Conservation (phyloP, 2,797 vertebrate genomes). For the Phoebastria nigripes region DNA sequence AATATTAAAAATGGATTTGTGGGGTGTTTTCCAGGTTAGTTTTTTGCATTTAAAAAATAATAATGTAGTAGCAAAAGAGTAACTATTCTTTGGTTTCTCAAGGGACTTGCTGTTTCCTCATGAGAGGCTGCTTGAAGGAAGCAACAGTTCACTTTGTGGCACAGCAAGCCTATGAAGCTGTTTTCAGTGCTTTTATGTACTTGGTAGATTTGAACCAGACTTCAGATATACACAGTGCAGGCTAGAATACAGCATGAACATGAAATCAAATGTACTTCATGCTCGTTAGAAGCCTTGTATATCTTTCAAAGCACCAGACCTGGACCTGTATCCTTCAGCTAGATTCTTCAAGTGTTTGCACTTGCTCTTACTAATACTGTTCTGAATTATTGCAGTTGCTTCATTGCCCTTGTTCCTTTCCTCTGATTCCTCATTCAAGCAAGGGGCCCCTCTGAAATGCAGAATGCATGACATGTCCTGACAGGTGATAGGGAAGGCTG, state of each 20-base stretch:
- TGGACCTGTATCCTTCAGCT: not conserved
- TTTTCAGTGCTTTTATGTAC: not conserved
- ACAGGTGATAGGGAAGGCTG: not conserved
- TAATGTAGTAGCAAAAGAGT: not conserved
- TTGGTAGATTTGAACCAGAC: not conserved
- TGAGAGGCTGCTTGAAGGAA: not conserved
- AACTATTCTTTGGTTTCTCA: not conserved
- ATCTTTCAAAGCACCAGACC: not conserved
- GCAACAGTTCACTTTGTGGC: not conserved
- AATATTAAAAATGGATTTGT: not conserved
- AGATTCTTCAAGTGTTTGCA: not conserved
- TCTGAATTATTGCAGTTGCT: not conserved
- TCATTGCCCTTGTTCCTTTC: not conserved
- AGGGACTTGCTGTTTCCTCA: not conserved
- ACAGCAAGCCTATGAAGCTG: not conserved
- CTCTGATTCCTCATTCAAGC: not conserved
- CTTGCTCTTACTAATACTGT: not conserved
- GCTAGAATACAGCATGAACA: accelerated
- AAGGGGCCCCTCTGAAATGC: not conserved
- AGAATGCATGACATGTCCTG: too few relatives aligned
- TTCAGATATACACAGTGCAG: not conserved
- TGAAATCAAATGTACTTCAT: not conserved
- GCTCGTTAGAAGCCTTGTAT: not conserved
- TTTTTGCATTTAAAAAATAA: not conserved
- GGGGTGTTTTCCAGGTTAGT: not conserved